Conservation (phyloP, 2,113 vertebrate genomes). For the Oophaga pumilio region DNA sequence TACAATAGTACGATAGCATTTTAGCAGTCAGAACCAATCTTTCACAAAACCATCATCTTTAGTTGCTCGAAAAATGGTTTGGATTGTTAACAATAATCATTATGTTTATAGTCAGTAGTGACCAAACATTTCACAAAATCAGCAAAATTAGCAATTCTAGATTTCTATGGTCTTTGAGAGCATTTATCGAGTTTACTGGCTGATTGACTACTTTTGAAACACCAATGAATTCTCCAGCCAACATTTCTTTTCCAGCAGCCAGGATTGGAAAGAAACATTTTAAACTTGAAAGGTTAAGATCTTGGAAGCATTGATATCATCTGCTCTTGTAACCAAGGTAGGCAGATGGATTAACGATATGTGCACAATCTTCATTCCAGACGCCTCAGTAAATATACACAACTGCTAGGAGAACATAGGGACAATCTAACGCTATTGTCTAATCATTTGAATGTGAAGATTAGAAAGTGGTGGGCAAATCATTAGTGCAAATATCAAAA, state of each 20-base stretch:
- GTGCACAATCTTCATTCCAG: conserved; percentile 86
- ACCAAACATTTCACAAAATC: no score
- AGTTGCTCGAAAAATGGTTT: no score
- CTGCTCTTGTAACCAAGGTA: conserved; percentile 84
- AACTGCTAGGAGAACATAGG: conserved; percentile 76
- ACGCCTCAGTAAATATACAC: conserved; percentile 87
- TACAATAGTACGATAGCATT: no score
- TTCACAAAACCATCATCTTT: no score
- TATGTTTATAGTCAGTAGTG: no score
- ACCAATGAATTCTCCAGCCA: conserved; percentile 47
- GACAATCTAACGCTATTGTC: conserved; percentile 87
- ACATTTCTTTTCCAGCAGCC: conserved; percentile 72
- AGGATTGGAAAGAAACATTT: conserved; percentile 78
- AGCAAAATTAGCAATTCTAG: not conserved
- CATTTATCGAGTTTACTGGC: not conserved
- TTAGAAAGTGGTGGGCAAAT: conserved; percentile 85
- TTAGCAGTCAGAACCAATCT: no score
- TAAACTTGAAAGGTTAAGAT: conserved; percentile 89
- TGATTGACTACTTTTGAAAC: not conserved
- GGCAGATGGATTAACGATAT: conserved; percentile 88
- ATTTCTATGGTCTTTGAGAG: not conserved
- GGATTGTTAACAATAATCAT: no score
- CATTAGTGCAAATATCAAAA: conserved; percentile 85
- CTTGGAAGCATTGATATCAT: conserved; percentile 84
- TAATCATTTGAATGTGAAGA: conserved; percentile 94